Evolutionary conservation across 2,797 vertebrate species (phyloP).

Genomic region (Brachyalestes nurse): DNA sequence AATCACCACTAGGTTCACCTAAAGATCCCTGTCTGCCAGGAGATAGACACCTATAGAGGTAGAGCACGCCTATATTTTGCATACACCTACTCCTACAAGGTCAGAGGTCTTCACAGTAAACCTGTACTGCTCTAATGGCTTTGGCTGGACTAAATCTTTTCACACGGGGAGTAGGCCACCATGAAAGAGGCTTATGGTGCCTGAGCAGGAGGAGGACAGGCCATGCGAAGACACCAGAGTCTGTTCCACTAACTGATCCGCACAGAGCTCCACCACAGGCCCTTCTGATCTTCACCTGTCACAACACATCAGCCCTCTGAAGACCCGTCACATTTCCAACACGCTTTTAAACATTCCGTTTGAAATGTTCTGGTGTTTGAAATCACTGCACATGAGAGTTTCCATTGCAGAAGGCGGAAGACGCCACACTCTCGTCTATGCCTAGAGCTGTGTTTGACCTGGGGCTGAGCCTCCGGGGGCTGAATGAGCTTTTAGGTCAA

Average conservation of each 20-base stretch:
- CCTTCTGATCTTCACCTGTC: conserved; percentile 31
- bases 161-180: not conserved
- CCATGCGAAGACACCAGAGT: conserved; percentile 19
- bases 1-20: not conserved
- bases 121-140: not conserved
- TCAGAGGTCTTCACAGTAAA: not conserved
- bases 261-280: conserved; percentile 19
- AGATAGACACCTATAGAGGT: conserved; percentile 7
- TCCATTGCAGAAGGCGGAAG: conserved; percentile 20
- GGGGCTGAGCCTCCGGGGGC: conserved; percentile 30
- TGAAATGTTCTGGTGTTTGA: conserved; percentile 37
- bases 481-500: conserved; percentile 55
- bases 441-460: conserved; percentile 37
- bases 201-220: not conserved
- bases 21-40: not conserved
- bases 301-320: conserved; percentile 42
- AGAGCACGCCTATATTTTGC: not conserved
- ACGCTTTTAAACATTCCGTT: conserved; percentile 39
- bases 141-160: not conserved
- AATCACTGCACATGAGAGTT: conserved; percentile 23
- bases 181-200: conserved; percentile 5
- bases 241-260: conserved; percentile 5
- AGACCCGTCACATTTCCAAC: conserved; percentile 27
- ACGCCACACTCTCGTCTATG: conserved; percentile 15
- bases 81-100: not conserved